Percentiles rank a stretch among this genome's conserved stretches.
Conservation (phyloP, 1,140 invertebrate genomes). For the Drosophila arawakana region DNA sequence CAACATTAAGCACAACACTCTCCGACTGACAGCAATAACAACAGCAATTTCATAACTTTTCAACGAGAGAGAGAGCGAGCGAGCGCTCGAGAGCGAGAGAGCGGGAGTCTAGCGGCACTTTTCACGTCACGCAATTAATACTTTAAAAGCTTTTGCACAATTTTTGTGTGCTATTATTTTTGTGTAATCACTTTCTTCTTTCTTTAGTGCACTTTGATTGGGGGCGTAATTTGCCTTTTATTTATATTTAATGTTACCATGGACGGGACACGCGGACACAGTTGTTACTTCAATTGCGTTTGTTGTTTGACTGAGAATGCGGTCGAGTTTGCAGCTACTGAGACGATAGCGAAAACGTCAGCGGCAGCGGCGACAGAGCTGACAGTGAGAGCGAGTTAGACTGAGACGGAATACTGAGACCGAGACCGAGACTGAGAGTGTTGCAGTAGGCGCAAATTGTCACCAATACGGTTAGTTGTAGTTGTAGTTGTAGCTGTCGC, state of each 20-base stretch:
- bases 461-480: slow-evolving; percentile 49
- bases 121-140: slow-evolving; percentile 3
- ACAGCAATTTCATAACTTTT: slow-evolving; percentile 54
- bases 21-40: slow-evolving; percentile 19
- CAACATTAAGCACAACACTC: slow-evolving; percentile 55
- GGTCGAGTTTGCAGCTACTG: slow-evolving; percentile 51
- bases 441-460: slow-evolving; percentile 74
- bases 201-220: slow-evolving; percentile 20
- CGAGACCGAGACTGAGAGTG: slow-evolving; percentile 40
- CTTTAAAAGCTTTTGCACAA: slow-evolving; percentile 27
- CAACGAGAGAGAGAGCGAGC: slow-evolving; percentile 1
- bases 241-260: slow-evolving; percentile 22
- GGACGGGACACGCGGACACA: slow-evolving; percentile 55
- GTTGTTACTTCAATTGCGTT: slow-evolving; percentile 80
- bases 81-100: slow-evolving; percentile 3
- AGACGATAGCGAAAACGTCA: slow-evolving; percentile 16
- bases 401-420: slow-evolving; percentile 7
- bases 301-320: slow-evolving; percentile 81
- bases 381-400: slow-evolving; percentile 35
- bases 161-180: slow-evolving; percentile 4
- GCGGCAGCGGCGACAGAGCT: slow-evolving; percentile 31
- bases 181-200: slow-evolving; percentile 34
- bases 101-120: neutral
- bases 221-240: slow-evolving; percentile 3
- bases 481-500: slow-evolving; percentile 29